A percentile compares a stretch with the other conserved stretches of the same genome.
Evolutionary conservation across 2,797 vertebrate genomes (phyloP).

Genomic region (Taeniopygia guttata): DNA sequence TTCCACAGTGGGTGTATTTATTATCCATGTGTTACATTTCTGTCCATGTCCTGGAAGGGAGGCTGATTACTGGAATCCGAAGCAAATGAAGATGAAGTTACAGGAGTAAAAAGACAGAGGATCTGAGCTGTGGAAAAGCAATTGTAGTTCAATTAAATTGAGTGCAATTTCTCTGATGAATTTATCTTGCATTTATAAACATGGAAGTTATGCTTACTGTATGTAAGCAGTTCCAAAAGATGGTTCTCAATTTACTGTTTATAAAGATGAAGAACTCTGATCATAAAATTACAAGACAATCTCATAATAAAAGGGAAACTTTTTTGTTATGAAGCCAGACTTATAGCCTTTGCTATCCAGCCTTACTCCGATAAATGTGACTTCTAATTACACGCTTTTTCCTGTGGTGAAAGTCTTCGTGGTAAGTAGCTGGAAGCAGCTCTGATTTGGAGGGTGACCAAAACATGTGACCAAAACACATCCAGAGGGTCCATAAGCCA

Average conservation of each 20-base stretch:
- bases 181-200: neutral
- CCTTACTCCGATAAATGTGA: neutral
- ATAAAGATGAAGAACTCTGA: neutral
- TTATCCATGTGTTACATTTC: neutral
- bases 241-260: neutral
- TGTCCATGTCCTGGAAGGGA: neutral
- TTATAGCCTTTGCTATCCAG: neutral
- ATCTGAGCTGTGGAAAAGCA: neutral
- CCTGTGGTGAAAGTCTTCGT: accelerated
- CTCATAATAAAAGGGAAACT: neutral
- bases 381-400: neutral
- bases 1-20: neutral
- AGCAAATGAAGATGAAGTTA: neutral
- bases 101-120: neutral
- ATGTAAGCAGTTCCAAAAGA: neutral
- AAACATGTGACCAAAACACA: neutral
- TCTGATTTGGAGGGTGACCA: neutral
- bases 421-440: neutral
- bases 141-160: neutral
- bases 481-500: neutral
- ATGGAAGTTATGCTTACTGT: neutral
- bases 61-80: neutral
- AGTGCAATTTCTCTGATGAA: neutral
- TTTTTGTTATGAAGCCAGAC: neutral
- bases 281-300: neutral